Conservation (phyloP, 1,140 invertebrate genomes). For the Drosophila chauvacae region DNA sequence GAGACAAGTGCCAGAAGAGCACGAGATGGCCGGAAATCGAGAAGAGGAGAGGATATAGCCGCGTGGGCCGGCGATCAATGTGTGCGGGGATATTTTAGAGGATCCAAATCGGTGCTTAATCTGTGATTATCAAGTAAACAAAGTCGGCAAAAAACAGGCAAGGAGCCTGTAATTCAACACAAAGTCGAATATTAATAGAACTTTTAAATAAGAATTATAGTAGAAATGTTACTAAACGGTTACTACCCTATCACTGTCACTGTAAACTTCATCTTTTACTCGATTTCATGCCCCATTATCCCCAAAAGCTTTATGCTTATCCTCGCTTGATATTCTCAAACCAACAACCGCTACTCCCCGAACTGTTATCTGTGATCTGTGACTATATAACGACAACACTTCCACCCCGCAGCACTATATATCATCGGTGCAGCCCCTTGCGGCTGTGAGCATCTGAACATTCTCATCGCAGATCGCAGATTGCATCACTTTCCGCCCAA, state of each 20-base stretch:
- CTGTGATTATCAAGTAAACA: constrained; percentile 27
- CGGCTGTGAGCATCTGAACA: constrained; percentile 20
- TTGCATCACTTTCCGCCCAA: constrained; percentile 56
- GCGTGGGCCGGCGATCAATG: constrained; percentile 59
- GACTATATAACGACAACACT: constrained; percentile 41
- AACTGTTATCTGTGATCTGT: constrained; percentile 13
- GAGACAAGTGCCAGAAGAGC: constrained; percentile 64
- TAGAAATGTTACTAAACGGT: background rate
- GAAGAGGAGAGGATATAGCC: constrained; percentile 38
- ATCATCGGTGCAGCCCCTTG: constrained; percentile 26
- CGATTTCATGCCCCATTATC: too few relatives aligned
- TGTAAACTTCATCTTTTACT: too few relatives aligned
- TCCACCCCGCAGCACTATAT: constrained; percentile 27
- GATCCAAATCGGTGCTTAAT: constrained; percentile 26
- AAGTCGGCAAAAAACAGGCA: background rate
- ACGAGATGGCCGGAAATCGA: constrained; percentile 59
- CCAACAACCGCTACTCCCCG: constrained; percentile 2
- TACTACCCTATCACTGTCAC: too few relatives aligned
- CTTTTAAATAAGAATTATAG: background rate
- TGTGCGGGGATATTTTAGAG: constrained; percentile 19
- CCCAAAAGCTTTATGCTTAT: background rate
- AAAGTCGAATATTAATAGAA: background rate
- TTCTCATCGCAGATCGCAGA: constrained; percentile 57
- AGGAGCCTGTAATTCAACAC: constrained; percentile 8
- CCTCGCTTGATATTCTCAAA: background rate